Percentiles rank a stretch among this genome's conserved stretches.
Evolutionary conservation across 2,888 invertebrate genomes (phyloP).

Genomic region (Siphlonurus alternatus): DNA sequence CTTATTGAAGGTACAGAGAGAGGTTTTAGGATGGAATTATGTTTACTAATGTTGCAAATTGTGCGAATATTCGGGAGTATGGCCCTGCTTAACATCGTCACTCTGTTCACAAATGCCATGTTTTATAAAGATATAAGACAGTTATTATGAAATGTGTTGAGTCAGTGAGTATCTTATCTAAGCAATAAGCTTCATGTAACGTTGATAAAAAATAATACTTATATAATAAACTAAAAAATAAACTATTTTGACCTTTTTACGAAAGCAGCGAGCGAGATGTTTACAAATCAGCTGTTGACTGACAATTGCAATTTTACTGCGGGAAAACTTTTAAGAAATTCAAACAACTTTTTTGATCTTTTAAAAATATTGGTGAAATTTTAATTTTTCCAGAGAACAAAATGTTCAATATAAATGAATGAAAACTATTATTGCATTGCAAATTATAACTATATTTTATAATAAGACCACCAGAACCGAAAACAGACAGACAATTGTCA

Average conservation of each 20-base stretch:
- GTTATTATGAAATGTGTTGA: not conserved
- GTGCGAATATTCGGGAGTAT: not conserved
- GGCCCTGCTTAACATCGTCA: not conserved
- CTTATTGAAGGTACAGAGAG: not conserved
- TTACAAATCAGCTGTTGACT: not conserved
- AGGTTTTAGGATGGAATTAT: conserved; percentile 2
- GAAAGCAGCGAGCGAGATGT: not conserved
- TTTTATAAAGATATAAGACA: not conserved
- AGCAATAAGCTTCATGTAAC: not conserved
- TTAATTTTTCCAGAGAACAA: too few species aligned
- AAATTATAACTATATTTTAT: too few species aligned
- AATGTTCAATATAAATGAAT: too few species aligned
- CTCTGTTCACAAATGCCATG: not conserved
- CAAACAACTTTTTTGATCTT: too few species aligned
- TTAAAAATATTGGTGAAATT: too few species aligned
- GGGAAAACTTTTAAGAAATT: too few species aligned
- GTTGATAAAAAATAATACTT: not conserved
- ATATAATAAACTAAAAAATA: too few species aligned
- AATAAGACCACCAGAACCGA: too few species aligned
- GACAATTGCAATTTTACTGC: too few species aligned
- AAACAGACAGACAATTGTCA: too few species aligned
- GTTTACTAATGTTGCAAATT: not conserved
- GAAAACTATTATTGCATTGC: too few species aligned
- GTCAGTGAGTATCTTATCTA: not conserved
- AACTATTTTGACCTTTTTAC: not conserved